A percentile compares a stretch with the other conserved stretches of the same genome.
Conservation (phyloP, 2,797 vertebrate genomes). For the Tenualosa ilisha region DNA sequence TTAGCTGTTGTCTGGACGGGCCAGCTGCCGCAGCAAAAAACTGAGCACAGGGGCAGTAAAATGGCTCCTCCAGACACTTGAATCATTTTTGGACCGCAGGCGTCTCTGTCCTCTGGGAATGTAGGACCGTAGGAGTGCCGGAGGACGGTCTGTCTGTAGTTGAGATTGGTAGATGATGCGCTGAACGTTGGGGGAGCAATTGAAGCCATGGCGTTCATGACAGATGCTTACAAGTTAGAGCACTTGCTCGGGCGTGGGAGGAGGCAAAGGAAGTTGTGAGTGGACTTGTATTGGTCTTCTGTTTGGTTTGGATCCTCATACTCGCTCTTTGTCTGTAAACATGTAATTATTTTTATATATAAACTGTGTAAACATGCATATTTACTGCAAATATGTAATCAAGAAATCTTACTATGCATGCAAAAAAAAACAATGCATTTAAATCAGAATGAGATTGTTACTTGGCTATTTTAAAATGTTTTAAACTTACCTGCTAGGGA, state of each 20-base stretch:
- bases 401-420: background rate
- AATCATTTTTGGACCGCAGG: slow-evolving; percentile 18
- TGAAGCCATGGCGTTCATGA: slow-evolving; percentile 66
- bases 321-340: background rate
- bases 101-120: background rate
- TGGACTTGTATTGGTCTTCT: slow-evolving; percentile 23
- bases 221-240: slow-evolving; percentile 61
- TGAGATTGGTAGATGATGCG: background rate
- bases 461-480: slow-evolving; percentile 1
- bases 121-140: background rate
- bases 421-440: background rate
- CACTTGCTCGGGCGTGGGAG: slow-evolving; percentile 58
- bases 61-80: slow-evolving; percentile 52
- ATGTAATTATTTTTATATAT: background rate
- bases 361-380: background rate
- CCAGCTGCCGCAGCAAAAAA: slow-evolving; percentile 35
- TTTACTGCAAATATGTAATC: background rate
- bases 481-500: background rate
- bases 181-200: slow-evolving; percentile 22
- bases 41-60: slow-evolving; percentile 40
- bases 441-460: background rate
- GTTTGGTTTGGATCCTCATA: background rate
- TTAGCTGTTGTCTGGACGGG: slow-evolving; percentile 40
- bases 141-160: background rate
- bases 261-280: slow-evolving; percentile 53